These are phyloP conservation scores for Zygaena filipendulae DNA, from an alignment of 2,888 invertebrate genomes.

Conservation along the genomic window DNA sequence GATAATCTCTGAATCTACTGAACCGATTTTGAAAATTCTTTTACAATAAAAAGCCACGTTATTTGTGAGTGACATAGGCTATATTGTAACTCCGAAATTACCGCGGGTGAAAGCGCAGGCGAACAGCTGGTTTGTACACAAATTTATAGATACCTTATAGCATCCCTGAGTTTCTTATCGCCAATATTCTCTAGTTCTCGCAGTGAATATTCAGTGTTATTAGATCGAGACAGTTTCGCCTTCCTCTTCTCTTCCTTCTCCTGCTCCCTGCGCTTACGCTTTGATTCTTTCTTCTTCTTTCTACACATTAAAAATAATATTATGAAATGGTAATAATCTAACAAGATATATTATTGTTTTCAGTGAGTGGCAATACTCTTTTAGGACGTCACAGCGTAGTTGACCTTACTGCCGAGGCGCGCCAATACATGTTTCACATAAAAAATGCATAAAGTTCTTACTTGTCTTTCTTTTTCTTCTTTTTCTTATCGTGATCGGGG, in stretches of 20 bases:
- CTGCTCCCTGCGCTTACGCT: constrained; percentile 74
- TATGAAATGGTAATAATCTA: not conserved
- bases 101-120: no score
- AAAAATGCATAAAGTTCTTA: constrained; percentile 25
- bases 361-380: no score
- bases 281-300: constrained; percentile 79
- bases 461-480: constrained; percentile 67
- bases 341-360: no score
- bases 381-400: no score
- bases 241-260: constrained; percentile 79
- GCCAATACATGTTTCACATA: not conserved
- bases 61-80: no score
- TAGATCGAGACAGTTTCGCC: constrained; percentile 62
- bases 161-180: constrained; percentile 74
- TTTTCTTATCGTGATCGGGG: constrained; percentile 57
- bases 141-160: constrained; percentile 65
- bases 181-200: constrained; percentile 73
- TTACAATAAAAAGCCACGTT: no score
- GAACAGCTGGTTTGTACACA: not conserved
- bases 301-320: constrained; percentile 20
- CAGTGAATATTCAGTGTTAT: constrained; percentile 68
- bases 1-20: no score
- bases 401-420: no score
- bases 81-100: no score
- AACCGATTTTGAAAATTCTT: no score